phyloP scores from a whole-genome alignment of 1,140 invertebrate genomes.

The Drosophila subpulchrella region DNA sequence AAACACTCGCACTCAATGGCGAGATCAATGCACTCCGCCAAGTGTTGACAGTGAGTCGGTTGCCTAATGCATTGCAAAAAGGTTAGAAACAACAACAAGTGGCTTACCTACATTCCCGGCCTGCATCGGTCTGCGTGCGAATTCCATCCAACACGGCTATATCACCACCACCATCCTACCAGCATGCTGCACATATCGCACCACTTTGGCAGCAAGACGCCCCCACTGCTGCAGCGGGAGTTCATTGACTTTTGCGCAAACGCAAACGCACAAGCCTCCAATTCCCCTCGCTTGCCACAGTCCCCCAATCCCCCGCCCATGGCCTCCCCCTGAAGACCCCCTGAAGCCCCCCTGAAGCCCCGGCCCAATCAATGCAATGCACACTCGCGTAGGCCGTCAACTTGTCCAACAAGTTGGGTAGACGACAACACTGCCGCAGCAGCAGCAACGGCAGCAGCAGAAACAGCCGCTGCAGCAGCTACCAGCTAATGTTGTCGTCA shows the following conservation, averaged over 20 bases:
- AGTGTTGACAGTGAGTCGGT: constrained; percentile 72
- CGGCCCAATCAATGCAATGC: constrained; percentile 72
- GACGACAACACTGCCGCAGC: constrained; percentile 45
- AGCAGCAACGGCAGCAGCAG: not conserved
- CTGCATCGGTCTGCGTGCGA: constrained; percentile 53
- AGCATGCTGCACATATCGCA: not conserved
- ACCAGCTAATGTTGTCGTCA: constrained; percentile 69
- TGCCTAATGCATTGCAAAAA: constrained; percentile 80
- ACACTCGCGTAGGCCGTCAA: constrained; percentile 80
- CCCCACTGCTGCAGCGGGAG: constrained; percentile 43
- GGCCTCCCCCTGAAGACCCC: not conserved
- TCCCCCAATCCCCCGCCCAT: too few relatives aligned
- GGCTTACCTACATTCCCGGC: constrained; percentile 78
- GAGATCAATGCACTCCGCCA: constrained; percentile 73
- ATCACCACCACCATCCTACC: constrained; percentile 21
- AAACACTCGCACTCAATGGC: constrained; percentile 50
- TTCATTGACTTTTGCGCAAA: constrained; percentile 82
- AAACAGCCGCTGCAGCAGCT: not conserved
- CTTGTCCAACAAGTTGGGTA: constrained; percentile 81
- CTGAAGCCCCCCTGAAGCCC: too few relatives aligned
- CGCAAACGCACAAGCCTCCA: constrained; percentile 81
- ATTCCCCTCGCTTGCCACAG: constrained; percentile 39
- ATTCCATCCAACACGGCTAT: constrained; percentile 45
- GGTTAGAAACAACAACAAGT: constrained; percentile 75
- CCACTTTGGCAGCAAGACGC: constrained; percentile 19